These are phyloP conservation scores for Thripadectes ignobilis DNA, from an alignment of 2,797 vertebrate genomes.

Conservation along the genomic window DNA sequence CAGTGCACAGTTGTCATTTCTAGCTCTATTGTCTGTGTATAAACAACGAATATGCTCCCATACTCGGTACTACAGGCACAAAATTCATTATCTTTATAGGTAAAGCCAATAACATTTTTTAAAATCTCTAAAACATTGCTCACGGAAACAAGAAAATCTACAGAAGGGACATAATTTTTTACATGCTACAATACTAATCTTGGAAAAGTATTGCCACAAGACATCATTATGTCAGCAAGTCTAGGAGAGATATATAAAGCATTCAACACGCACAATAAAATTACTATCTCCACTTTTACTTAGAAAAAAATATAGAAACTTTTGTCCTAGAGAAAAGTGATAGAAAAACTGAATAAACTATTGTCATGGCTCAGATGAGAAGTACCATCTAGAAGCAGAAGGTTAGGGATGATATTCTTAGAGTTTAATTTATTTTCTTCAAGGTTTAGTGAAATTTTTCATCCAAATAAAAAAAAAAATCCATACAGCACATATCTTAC, in stretches of 20 bases:
- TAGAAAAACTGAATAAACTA: background rate
- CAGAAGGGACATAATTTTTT: background rate
- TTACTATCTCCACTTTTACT: background rate
- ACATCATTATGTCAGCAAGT: background rate
- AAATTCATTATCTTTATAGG: background rate
- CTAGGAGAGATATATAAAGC: background rate
- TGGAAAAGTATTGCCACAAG: background rate
- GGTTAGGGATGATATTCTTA: background rate
- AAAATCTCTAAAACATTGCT: constrained; percentile 25
- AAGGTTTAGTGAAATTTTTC: background rate
- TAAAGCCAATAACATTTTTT: constrained; percentile 17
- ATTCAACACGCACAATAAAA: constrained; percentile 1
- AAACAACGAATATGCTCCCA: constrained; percentile 8
- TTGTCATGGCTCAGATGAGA: background rate
- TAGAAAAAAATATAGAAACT: background rate
- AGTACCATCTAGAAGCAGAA: background rate
- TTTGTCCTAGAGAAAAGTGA: background rate
- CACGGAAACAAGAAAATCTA: constrained; percentile 16
- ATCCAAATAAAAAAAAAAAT: background rate
- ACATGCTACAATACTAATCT: background rate
- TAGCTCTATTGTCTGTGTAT: background rate
- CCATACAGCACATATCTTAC: background rate
- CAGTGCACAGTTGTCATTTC: background rate
- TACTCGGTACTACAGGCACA: background rate
- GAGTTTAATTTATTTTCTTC: background rate